A percentile compares a stretch with the other conserved stretches of the same genome.
phyloP scores from a whole-genome alignment of 2,797 vertebrate genomes.

The Presbytis comata region DNA sequence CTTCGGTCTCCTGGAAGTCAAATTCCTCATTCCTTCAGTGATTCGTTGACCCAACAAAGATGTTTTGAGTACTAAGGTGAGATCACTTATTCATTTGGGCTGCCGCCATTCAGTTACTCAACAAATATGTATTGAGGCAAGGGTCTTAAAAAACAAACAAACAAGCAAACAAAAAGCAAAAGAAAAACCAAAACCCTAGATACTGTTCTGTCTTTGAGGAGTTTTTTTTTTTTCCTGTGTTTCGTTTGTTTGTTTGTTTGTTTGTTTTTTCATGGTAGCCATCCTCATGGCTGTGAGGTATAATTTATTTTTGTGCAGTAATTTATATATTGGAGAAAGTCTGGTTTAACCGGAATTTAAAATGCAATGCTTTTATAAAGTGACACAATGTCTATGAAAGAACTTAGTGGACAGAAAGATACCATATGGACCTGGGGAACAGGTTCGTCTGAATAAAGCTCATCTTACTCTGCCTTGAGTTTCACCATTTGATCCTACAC shows the following conservation, averaged over 20 bases:
- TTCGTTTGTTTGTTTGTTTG: too few relatives aligned
- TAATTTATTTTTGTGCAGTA: not conserved
- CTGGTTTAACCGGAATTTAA: not conserved
- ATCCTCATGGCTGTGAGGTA: not conserved
- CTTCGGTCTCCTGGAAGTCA: not conserved
- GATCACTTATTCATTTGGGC: not conserved
- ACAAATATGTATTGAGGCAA: not conserved
- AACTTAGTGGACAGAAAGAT: not conserved
- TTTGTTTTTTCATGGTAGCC: not conserved
- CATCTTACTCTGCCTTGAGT: not conserved
- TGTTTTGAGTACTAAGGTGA: not conserved
- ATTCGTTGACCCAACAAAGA: not conserved
- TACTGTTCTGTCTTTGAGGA: not conserved
- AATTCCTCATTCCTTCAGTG: not conserved
- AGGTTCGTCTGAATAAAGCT: fast-evolving
- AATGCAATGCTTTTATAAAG: not conserved
- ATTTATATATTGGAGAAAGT: not conserved
- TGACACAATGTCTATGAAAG: not conserved
- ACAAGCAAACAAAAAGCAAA: not conserved
- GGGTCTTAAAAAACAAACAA: not conserved
- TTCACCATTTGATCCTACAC: fast-evolving
- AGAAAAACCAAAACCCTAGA: not conserved
- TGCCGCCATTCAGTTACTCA: not conserved
- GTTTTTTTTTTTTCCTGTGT: too few relatives aligned
- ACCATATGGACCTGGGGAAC: not conserved